Conservation (phyloP, 92 coral and sea anemone species). For the Actinernus sp. region DNA sequence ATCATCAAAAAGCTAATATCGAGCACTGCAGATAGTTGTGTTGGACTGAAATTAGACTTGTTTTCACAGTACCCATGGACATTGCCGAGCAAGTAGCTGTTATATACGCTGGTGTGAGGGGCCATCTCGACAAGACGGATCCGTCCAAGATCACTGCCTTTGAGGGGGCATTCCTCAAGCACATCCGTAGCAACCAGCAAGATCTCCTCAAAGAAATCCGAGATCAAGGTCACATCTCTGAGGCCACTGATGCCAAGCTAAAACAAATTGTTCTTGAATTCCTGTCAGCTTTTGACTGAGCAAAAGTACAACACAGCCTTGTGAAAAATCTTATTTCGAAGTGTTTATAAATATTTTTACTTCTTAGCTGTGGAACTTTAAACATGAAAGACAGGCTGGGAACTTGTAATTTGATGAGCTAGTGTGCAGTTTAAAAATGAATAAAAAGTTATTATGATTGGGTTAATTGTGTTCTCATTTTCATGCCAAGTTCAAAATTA, state of each 20-base stretch:
- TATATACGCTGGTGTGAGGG: conserved; percentile 98
- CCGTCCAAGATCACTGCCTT: conserved; percentile 96
- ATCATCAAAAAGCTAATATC: too few species aligned
- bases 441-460: too few species aligned
- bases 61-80: conserved; percentile 90
- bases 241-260: conserved; percentile 92
- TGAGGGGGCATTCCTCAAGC: conserved; percentile 96
- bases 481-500: too few species aligned
- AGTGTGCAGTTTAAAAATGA: conserved; percentile 32
- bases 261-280: conserved; percentile 90
- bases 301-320: background rate
- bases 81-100: conserved; percentile 99
- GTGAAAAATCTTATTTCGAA: conserved; percentile 26
- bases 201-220: conserved; percentile 90
- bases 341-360: conserved; percentile 57
- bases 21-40: too few species aligned
- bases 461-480: too few species aligned
- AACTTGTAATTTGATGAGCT: conserved; percentile 19
- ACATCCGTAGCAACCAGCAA: conserved; percentile 92
- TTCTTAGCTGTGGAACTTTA: conserved; percentile 42
- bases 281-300: conserved; percentile 88
- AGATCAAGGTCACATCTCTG: conserved; percentile 88
- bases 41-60: background rate
- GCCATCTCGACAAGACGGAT: conserved; percentile 97
- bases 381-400: background rate